These are phyloP conservation scores for Eublepharis macularius DNA, from an alignment of 2,113 vertebrate genomes.

Conservation along the genomic window DNA sequence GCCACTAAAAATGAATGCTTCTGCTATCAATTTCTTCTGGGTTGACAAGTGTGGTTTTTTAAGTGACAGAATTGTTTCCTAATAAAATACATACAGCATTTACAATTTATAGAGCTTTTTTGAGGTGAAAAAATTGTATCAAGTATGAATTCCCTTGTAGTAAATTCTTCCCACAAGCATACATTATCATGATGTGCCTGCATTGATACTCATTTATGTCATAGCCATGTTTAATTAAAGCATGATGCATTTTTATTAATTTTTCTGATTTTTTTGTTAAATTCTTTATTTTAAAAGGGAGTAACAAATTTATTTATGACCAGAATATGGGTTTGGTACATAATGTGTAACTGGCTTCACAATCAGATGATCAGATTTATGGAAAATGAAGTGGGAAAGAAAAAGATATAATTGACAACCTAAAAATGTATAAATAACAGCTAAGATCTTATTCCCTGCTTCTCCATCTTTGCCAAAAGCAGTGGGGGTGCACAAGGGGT, in stretches of 20 bases:
- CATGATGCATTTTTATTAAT: not conserved
- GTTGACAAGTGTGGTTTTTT: conserved; percentile 62
- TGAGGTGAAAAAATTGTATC: conserved; percentile 64
- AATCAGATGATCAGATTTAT: not conserved
- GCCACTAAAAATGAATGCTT: conserved; percentile 48
- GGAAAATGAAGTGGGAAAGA: not conserved
- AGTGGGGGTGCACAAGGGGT: no score
- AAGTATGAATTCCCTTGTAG: conserved; percentile 68
- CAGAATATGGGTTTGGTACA: not conserved
- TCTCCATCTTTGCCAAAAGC: no score
- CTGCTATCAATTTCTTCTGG: conserved; percentile 52
- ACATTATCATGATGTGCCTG: conserved; percentile 43
- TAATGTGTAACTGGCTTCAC: not conserved
- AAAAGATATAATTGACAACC: not conserved
- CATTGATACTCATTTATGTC: conserved; percentile 58
- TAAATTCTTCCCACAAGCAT: conserved; percentile 60
- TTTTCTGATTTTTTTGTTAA: conserved; percentile 8
- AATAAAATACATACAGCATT: conserved; percentile 55
- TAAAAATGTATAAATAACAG: not conserved
- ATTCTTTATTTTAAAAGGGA: not conserved
- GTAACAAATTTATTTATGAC: not conserved
- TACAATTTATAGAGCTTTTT: conserved; percentile 64
- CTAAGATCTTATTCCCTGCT: not conserved
- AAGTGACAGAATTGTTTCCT: conserved; percentile 64
- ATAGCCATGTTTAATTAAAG: conserved; percentile 11